Conservation (phyloP, 2,797 vertebrate genomes). For the Dendrocincla tyrannina region DNA sequence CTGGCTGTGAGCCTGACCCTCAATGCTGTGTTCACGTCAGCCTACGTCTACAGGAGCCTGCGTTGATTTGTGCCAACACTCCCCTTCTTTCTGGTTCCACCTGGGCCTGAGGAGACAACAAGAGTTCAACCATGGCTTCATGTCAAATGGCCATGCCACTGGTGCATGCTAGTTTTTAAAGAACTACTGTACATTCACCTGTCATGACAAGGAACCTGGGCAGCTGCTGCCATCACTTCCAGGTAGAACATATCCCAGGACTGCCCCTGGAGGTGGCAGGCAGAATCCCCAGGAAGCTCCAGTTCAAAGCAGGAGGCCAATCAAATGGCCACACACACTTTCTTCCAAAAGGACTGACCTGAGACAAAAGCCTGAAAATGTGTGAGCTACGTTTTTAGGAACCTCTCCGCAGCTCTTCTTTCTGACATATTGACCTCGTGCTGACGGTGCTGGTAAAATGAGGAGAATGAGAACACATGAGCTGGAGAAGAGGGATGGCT, state of each 20-base stretch:
- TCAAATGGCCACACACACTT: background rate
- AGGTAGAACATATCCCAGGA: background rate
- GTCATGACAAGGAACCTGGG: background rate
- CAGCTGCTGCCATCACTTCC: background rate
- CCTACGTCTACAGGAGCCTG: constrained; percentile 85
- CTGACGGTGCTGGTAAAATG: constrained; percentile 44
- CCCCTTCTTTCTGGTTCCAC: background rate
- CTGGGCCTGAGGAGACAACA: background rate
- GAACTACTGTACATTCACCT: background rate
- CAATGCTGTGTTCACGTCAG: constrained; percentile 84
- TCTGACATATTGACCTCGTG: background rate
- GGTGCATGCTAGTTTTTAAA: constrained; percentile 33
- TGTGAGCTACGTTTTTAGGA: background rate
- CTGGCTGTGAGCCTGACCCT: constrained; percentile 85
- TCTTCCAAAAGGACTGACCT: constrained; percentile 1
- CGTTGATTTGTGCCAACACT: constrained; percentile 43
- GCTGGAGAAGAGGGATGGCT: background rate
- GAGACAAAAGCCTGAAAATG: background rate
- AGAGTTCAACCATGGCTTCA: background rate
- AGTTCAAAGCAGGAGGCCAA: background rate
- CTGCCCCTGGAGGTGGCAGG: background rate
- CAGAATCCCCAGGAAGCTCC: background rate
- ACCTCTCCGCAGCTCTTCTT: background rate
- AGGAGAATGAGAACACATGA: constrained; percentile 8
- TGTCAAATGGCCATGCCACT: background rate